Evolutionary conservation across 2,113 vertebrate genomes (phyloP).

Genomic region (Lethenteron camtschaticum): DNA sequence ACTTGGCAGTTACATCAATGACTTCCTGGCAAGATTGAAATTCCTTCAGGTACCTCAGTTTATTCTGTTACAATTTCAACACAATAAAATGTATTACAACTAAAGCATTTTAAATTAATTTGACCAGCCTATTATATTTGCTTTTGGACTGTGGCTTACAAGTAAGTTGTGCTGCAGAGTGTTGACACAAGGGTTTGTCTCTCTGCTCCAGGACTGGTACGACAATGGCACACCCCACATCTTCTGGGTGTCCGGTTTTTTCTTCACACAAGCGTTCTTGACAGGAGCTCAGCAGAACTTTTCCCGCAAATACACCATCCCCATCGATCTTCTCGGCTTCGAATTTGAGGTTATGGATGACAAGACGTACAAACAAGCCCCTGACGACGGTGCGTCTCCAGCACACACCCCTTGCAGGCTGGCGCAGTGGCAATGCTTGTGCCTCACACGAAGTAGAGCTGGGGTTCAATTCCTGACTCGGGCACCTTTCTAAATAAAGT

Average conservation of each 20-base stretch:
- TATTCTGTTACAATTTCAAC: constrained; percentile 1
- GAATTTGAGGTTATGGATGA: constrained; percentile 64
- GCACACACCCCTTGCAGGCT: too few species aligned
- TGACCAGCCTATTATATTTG: neutral
- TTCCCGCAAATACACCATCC: constrained; percentile 47
- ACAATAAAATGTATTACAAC: neutral
- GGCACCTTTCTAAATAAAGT: neutral
- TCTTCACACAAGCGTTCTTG: constrained; percentile 74
- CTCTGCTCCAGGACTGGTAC: constrained; percentile 37
- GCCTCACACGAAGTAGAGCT: neutral
- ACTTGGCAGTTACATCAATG: constrained; percentile 46
- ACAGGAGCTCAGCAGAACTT: constrained; percentile 68
- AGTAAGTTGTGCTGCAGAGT: neutral
- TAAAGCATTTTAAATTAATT: neutral
- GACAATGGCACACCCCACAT: constrained; percentile 34
- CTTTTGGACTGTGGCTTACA: neutral
- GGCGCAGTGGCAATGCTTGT: neutral
- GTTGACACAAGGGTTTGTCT: neutral
- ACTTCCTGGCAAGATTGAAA: constrained; percentile 42
- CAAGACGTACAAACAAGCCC: constrained; percentile 26
- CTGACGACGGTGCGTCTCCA: constrained; percentile 38
- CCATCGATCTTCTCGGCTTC: constrained; percentile 52
- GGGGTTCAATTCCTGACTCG: neutral
- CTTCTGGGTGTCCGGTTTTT: constrained; percentile 70
- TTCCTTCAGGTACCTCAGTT: constrained; percentile 35